phyloP scores from a whole-genome alignment of 2,888 invertebrate genomes.

The Geophilus truncorum region DNA sequence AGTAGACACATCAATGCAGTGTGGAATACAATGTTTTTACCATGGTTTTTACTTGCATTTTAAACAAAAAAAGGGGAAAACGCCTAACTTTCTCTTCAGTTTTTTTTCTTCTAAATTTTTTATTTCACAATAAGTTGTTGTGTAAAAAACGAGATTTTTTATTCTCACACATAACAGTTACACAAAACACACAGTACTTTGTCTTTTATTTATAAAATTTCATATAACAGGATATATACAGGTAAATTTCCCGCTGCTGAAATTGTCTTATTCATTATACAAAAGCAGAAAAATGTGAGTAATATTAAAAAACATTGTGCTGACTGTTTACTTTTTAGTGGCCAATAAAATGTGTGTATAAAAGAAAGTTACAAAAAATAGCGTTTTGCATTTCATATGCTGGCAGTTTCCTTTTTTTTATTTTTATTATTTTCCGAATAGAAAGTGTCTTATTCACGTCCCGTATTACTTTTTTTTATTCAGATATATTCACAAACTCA shows the following conservation, averaged over 20 bases:
- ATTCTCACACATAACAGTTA: too few species aligned
- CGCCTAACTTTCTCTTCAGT: too few species aligned
- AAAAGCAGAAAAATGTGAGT: neutral
- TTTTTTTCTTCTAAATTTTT: too few species aligned
- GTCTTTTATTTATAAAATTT: neutral
- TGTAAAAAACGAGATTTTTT: too few species aligned
- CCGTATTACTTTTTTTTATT: constrained; percentile 1
- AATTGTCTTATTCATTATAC: neutral
- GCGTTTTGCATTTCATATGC: constrained; percentile 6
- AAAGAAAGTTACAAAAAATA: constrained; percentile 8
- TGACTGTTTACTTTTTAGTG: constrained; percentile 13
- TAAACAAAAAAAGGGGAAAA: neutral
- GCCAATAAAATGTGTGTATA: constrained; percentile 5
- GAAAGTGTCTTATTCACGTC: constrained; percentile 11
- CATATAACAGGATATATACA: neutral
- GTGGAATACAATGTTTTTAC: neutral
- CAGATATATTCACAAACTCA: constrained; percentile 17
- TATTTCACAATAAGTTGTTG: too few species aligned
- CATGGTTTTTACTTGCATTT: neutral
- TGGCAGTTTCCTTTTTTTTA: neutral
- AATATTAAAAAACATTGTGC: neutral
- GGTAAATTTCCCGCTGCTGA: neutral
- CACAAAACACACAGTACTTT: too few species aligned
- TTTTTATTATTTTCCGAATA: constrained; percentile 14
- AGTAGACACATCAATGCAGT: neutral